Conservation (phyloP, 2,797 vertebrate genomes). For the Chaenodraco wilsoni region DNA sequence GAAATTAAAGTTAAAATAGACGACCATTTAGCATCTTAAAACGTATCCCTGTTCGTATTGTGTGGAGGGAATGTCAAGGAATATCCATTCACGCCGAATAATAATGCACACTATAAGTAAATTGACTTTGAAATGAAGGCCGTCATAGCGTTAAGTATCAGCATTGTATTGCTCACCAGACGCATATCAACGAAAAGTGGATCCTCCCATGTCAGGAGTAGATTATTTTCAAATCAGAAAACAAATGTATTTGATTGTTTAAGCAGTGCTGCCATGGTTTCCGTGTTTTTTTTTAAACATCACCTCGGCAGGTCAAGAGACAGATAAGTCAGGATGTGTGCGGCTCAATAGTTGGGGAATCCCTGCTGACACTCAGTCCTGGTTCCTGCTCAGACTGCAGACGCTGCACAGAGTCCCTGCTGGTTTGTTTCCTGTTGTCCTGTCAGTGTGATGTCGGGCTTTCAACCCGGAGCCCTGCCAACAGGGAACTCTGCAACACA, state of each 20-base stretch:
- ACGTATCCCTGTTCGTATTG: background rate
- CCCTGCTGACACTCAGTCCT: slow-evolving; percentile 46
- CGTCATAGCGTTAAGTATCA: background rate
- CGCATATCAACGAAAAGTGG: background rate
- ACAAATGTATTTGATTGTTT: background rate
- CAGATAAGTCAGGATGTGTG: slow-evolving; percentile 10
- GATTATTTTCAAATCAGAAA: background rate
- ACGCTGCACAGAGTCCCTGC: slow-evolving; percentile 35
- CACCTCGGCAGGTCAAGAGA: slow-evolving; percentile 7
- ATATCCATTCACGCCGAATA: background rate
- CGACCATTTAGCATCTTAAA: background rate
- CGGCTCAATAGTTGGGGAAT: slow-evolving; percentile 30
- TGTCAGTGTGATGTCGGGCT: slow-evolving; percentile 40
- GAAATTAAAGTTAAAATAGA: background rate
- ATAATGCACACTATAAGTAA: background rate
- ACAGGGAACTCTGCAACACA: slow-evolving; percentile 21
- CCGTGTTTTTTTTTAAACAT: background rate
- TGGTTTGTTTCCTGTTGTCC: slow-evolving; percentile 28
- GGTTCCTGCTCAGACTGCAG: slow-evolving; percentile 53
- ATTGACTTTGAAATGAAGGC: background rate
- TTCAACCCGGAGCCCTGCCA: slow-evolving; percentile 29
- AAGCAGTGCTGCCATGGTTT: background rate
- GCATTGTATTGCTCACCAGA: background rate
- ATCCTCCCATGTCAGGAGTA: background rate
- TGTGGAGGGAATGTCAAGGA: background rate